These are phyloP conservation scores for Arge pagana DNA, from an alignment of 2,888 invertebrate genomes.

Conservation along the genomic window DNA sequence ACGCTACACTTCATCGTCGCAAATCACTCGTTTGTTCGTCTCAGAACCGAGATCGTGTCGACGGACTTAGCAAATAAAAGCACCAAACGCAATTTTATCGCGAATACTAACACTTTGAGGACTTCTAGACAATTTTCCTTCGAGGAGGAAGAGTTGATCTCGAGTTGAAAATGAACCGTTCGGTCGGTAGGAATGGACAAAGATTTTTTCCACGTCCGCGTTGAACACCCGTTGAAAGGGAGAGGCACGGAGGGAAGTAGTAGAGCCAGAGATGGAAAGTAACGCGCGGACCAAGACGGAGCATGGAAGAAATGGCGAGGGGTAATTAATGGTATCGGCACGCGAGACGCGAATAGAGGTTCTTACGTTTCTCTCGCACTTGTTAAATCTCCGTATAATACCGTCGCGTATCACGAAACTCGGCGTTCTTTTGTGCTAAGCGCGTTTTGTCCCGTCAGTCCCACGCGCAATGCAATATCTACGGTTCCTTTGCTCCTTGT, in stretches of 20 bases:
- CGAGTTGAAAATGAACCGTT: too few relatives aligned
- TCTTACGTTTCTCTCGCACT: slow-evolving; percentile 11
- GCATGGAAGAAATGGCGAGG: slow-evolving; percentile 38
- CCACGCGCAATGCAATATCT: slow-evolving; percentile 56
- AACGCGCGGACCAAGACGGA: slow-evolving; percentile 11
- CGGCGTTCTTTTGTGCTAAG: slow-evolving; percentile 45
- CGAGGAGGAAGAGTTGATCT: too few relatives aligned
- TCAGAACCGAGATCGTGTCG: too few relatives aligned
- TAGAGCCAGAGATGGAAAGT: neutral
- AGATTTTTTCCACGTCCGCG: too few relatives aligned
- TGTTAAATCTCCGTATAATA: neutral
- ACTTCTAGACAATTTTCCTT: too few relatives aligned
- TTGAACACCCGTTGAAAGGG: too few relatives aligned
- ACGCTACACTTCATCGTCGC: too few relatives aligned
- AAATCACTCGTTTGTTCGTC: too few relatives aligned
- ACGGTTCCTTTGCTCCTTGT: slow-evolving; percentile 49
- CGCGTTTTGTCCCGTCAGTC: slow-evolving; percentile 58
- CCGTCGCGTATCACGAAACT: neutral
- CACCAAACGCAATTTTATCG: too few relatives aligned
- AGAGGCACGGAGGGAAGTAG: neutral
- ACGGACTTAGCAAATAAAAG: too few relatives aligned
- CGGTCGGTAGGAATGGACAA: too few relatives aligned
- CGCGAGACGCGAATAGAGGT: slow-evolving; percentile 38
- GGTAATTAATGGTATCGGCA: slow-evolving; percentile 54
- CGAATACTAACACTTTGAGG: too few relatives aligned